Evolutionary conservation across 2,113 vertebrate genomes (phyloP).

Genomic region (Colaptes auratus): DNA sequence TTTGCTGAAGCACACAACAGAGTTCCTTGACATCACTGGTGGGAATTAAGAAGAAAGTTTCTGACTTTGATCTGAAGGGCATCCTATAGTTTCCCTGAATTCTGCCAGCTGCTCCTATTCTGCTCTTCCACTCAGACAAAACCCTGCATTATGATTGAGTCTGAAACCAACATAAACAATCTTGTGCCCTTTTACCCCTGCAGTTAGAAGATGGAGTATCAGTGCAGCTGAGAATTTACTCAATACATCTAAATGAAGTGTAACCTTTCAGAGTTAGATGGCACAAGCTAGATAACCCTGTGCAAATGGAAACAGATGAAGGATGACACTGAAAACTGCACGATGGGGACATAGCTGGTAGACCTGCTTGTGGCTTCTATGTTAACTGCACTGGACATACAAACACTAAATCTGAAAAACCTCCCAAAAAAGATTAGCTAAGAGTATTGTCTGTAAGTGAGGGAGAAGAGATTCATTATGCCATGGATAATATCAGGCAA

Average conservation of each 20-base stretch:
- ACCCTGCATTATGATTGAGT: background rate
- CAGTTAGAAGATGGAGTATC: conserved; percentile 37
- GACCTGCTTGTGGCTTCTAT: background rate
- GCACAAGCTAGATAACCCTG: conserved; percentile 39
- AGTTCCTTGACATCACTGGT: background rate
- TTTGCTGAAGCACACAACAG: background rate
- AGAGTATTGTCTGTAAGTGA: background rate
- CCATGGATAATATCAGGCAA: background rate
- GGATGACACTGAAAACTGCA: background rate
- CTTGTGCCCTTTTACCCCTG: conserved; percentile 49
- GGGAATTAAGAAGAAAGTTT: conserved; percentile 33
- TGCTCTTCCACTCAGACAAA: conserved; percentile 44
- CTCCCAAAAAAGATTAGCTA: background rate
- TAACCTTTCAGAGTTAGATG: conserved; percentile 43
- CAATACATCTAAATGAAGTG: conserved; percentile 48
- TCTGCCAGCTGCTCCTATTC: conserved; percentile 44
- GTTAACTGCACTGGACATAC: background rate
- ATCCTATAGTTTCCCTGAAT: conserved; percentile 36
- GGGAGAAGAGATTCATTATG: background rate
- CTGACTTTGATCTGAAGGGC: conserved; percentile 45
- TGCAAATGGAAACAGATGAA: conserved; percentile 11
- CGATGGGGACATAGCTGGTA: background rate
- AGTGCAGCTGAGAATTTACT: conserved; percentile 43
- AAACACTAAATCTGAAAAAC: background rate
- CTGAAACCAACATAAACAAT: conserved; percentile 49